Conservation (phyloP, 30 jellyfish, hydroid and myxozoan species). For the Aurelia sp. region DNA sequence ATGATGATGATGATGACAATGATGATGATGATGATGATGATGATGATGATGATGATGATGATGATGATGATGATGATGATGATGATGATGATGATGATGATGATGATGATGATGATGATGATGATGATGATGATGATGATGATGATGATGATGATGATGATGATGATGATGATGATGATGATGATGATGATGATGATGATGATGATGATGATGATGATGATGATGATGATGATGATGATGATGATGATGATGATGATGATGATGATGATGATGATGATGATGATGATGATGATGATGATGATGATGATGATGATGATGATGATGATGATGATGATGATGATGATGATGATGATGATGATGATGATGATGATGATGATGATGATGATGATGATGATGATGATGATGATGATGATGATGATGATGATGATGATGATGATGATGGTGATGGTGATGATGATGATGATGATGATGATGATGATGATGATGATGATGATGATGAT, state of each 20-base stretch:
- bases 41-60: slow-evolving; percentile 13
- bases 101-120: slow-evolving; percentile 26
- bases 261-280: slow-evolving; percentile 20
- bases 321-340: slow-evolving; percentile 23
- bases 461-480: slow-evolving; percentile 59
- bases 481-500: slow-evolving; percentile 49
- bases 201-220: slow-evolving; percentile 31
- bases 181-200: slow-evolving; percentile 28
- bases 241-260: slow-evolving; percentile 3
- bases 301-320: slow-evolving; percentile 37
- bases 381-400: slow-evolving; percentile 33
- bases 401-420: slow-evolving; percentile 50
- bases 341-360: slow-evolving; percentile 44
- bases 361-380: slow-evolving; percentile 35
- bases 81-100: slow-evolving; percentile 17
- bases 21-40: slow-evolving; percentile 25
- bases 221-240: slow-evolving; percentile 11
- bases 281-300: slow-evolving; percentile 26
- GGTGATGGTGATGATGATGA: slow-evolving; percentile 49
- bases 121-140: slow-evolving; percentile 20
- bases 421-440: slow-evolving; percentile 39
- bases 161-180: slow-evolving; percentile 36
- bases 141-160: slow-evolving; percentile 29
- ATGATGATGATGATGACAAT: slow-evolving; percentile 25
- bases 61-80: slow-evolving; percentile 7